Evolutionary conservation across 2,888 invertebrate species (phyloP).

Genomic region (Antheraea assamensis): DNA sequence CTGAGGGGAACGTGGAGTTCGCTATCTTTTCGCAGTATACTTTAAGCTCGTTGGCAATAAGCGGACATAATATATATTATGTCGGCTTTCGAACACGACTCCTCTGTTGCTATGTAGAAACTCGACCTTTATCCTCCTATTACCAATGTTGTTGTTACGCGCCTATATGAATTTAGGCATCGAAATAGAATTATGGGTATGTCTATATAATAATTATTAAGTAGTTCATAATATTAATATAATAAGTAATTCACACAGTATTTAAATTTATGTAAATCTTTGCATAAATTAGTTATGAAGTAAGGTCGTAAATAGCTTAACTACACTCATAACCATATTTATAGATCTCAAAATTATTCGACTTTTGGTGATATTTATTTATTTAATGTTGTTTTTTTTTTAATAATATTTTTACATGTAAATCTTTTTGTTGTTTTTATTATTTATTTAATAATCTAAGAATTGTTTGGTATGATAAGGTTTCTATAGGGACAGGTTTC

Average conservation of each 20-base stretch:
- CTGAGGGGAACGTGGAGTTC: background rate
- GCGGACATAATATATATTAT: background rate
- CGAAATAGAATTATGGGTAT: background rate
- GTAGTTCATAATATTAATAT: background rate
- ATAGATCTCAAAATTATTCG: background rate
- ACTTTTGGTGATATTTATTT: background rate
- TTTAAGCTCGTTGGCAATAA: slow-evolving; percentile 9
- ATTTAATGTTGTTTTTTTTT: slow-evolving; percentile 4
- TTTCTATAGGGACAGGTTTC: slow-evolving; percentile 29
- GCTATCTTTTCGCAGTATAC: background rate
- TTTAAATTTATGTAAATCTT: background rate
- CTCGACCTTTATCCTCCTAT: background rate
- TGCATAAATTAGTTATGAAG: background rate
- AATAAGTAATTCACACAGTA: background rate
- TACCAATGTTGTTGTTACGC: background rate
- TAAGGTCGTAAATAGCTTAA: background rate
- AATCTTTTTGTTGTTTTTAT: background rate
- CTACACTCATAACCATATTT: background rate
- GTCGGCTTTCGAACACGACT: background rate
- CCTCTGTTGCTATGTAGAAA: background rate
- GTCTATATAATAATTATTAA: slow-evolving; percentile 1
- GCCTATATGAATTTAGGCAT: background rate
- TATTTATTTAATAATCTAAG: background rate
- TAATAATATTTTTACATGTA: background rate
- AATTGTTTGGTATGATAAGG: slow-evolving; percentile 12